Percentiles rank a stretch among this genome's conserved stretches.
These are phyloP conservation scores for Fukomys damarensis DNA, from an alignment of 2,113 vertebrate species.

Conservation along the genomic window DNA sequence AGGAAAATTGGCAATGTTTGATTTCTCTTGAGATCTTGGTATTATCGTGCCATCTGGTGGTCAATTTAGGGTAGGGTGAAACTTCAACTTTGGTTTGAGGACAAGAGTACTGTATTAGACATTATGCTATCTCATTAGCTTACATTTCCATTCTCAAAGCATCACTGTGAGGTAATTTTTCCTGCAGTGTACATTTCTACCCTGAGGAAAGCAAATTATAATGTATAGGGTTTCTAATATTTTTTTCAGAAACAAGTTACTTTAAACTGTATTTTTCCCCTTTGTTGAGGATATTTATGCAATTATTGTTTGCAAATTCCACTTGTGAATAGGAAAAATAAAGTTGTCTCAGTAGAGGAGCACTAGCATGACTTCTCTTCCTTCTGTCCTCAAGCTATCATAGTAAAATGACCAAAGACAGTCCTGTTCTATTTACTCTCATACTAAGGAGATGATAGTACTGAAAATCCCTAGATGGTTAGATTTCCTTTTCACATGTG, in stretches of 20 bases:
- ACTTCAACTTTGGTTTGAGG: not conserved
- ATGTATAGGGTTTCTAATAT: not conserved
- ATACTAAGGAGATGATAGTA: not conserved
- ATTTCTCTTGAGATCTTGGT: conserved; percentile 41
- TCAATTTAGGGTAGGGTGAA: not conserved
- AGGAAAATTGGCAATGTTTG: not conserved
- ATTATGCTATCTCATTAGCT: not conserved
- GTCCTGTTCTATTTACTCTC: not conserved
- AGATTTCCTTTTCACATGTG: not conserved
- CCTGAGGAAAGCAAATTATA: not conserved
- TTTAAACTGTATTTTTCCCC: not conserved
- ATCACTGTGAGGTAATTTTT: not conserved
- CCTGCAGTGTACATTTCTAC: not conserved
- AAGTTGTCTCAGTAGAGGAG: not conserved
- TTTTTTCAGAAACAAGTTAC: conserved; percentile 14
- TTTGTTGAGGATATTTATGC: conserved; percentile 24
- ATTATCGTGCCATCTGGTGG: conserved; percentile 69
- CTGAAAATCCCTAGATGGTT: not conserved
- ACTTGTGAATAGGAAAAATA: not conserved
- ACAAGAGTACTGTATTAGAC: not conserved
- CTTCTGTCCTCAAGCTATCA: not conserved
- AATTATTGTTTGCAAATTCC: not conserved
- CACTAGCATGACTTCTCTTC: not conserved
- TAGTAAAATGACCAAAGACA: not conserved
- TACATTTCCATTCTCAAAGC: not conserved